phyloP scores from a whole-genome alignment of 2,113 vertebrate genomes.

The Brienomyrus brachyistius region DNA sequence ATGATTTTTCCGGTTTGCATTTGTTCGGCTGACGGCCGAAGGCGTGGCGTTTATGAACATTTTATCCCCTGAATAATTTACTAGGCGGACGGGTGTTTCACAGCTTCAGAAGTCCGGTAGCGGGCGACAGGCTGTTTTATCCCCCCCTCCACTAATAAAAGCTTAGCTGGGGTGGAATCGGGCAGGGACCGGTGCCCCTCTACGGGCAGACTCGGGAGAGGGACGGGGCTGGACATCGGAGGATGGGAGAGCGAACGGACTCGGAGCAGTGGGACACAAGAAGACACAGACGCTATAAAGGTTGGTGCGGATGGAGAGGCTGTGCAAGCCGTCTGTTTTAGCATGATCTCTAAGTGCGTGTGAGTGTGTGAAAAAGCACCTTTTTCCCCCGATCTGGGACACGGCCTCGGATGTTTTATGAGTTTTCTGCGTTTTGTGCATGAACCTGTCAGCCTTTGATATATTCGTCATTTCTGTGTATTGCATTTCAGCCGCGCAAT shows the following conservation, averaged over 20 bases:
- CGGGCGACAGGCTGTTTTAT: neutral
- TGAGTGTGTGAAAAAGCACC: neutral
- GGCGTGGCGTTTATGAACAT: neutral
- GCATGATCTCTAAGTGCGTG: neutral
- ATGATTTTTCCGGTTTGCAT: conserved; percentile 17
- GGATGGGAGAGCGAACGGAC: conserved; percentile 60
- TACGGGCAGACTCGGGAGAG: neutral
- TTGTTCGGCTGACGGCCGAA: neutral
- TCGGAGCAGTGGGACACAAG: conserved; percentile 52
- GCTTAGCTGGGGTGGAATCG: neutral
- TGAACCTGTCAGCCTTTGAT: neutral
- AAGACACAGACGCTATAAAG: conserved; percentile 57
- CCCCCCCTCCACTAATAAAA: neutral
- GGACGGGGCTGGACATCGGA: conserved; percentile 32
- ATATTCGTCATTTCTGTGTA: neutral
- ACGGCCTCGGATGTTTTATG: neutral
- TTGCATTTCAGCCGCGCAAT: neutral
- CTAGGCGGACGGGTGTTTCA: neutral
- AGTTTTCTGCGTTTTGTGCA: neutral
- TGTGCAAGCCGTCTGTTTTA: neutral
- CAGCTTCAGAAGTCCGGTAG: neutral
- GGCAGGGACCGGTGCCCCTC: neutral
- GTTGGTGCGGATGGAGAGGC: conserved; percentile 40
- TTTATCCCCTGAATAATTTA: neutral
- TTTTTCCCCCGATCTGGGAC: neutral